Percentiles rank a stretch among this genome's conserved stretches.
These are phyloP conservation scores for Dreissena rostriformis DNA, from an alignment of 1,140 invertebrate species.

Conservation along the genomic window DNA sequence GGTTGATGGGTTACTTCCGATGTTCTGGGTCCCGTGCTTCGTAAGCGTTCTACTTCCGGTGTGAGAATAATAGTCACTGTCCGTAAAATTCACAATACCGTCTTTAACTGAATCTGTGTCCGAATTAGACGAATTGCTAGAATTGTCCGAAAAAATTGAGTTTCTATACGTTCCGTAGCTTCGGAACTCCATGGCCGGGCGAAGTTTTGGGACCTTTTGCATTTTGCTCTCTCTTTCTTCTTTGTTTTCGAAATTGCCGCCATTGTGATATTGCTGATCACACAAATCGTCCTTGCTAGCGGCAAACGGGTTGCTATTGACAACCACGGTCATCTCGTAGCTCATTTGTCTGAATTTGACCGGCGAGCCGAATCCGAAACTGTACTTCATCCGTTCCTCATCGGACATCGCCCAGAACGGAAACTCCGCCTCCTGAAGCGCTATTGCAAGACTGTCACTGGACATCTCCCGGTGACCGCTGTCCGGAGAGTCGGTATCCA, in stretches of 20 bases:
- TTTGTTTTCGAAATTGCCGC: constrained; percentile 7
- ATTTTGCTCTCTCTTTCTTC: background rate
- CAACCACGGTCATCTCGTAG: constrained; percentile 54
- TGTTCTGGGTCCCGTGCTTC: background rate
- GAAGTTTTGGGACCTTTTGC: constrained; percentile 21
- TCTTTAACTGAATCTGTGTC: constrained; percentile 51
- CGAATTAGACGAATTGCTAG: constrained; percentile 36
- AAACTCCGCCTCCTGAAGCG: constrained; percentile 17
- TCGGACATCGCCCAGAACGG: constrained; percentile 32
- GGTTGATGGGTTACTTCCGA: background rate
- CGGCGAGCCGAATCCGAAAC: constrained; percentile 40
- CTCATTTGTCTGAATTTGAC: constrained; percentile 35
- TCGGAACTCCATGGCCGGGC: constrained; percentile 44
- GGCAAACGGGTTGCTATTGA: constrained; percentile 56
- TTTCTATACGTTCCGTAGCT: constrained; percentile 39
- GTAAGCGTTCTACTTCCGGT: constrained; percentile 50
- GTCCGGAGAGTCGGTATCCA: constrained; percentile 53
- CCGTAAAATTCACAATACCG: constrained; percentile 53
- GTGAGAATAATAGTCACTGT: constrained; percentile 56
- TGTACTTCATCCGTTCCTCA: constrained; percentile 40
- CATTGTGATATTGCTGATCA: constrained; percentile 21
- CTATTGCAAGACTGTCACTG: constrained; percentile 21
- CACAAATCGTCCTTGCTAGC: constrained; percentile 34
- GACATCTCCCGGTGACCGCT: constrained; percentile 57
- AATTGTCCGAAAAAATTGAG: constrained; percentile 44